Evolutionary conservation across 1,140 invertebrate genomes (phyloP).

Genomic region (Listronotus bonariensis): DNA sequence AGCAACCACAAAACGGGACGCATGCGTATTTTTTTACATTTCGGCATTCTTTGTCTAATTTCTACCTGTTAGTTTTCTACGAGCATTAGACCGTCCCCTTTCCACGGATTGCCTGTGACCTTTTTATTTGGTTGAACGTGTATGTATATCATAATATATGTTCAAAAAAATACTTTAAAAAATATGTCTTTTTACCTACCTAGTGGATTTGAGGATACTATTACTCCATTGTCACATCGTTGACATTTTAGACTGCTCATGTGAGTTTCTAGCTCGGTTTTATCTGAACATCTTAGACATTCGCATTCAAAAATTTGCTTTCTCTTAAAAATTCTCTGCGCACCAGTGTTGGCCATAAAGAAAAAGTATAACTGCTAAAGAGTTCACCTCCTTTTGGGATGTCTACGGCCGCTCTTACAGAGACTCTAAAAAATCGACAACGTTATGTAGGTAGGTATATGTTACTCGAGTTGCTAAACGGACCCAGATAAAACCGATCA

Average conservation of each 20-base stretch:
- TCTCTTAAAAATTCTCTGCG: conserved; percentile 71
- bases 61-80: too few relatives aligned
- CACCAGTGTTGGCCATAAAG: conserved; percentile 73
- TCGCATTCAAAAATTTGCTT: conserved; percentile 77
- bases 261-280: conserved; percentile 75
- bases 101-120: too few relatives aligned
- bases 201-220: conserved; percentile 69
- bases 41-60: too few relatives aligned
- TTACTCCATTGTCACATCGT: conserved; percentile 72
- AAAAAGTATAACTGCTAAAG: conserved; percentile 76
- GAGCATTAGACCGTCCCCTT: too few relatives aligned
- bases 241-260: conserved; percentile 76
- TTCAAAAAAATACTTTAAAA: too few relatives aligned
- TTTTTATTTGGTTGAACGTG: too few relatives aligned
- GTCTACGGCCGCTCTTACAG: conserved; percentile 69
- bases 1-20: too few relatives aligned
- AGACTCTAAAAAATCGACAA: conserved; percentile 62
- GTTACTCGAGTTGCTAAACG: too few relatives aligned
- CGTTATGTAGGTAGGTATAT: too few relatives aligned
- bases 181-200: conserved; percentile 62
- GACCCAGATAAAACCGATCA: too few relatives aligned
- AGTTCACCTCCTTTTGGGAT: conserved; percentile 68
- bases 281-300: conserved; percentile 74
- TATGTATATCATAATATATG: too few relatives aligned
- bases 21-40: too few relatives aligned